phyloP scores from a whole-genome alignment of 1,140 invertebrate genomes.

The Amphibalanus amphitrite region DNA sequence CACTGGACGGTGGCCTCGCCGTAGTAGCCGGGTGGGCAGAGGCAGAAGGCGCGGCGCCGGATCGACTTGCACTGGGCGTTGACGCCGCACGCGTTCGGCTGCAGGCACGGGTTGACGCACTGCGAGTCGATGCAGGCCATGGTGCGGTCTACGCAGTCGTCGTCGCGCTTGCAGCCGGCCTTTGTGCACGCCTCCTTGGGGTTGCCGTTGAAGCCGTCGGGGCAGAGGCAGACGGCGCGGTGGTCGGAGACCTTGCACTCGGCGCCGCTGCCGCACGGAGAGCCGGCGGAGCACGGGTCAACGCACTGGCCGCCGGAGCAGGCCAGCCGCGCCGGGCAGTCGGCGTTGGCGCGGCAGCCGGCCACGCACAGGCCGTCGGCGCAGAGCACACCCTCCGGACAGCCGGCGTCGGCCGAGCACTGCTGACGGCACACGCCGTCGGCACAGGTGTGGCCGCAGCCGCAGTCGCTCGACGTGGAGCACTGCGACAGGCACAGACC shows the following conservation, averaged over 20 bases:
- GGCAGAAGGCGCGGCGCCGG: conserved; percentile 53
- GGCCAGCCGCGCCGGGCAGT: conserved; percentile 54
- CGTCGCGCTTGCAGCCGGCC: conserved; percentile 52
- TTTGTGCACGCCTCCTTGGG: conserved; percentile 28
- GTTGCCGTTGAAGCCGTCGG: conserved; percentile 30
- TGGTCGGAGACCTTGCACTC: conserved; percentile 23
- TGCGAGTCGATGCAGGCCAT: conserved; percentile 52
- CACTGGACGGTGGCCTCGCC: conserved; percentile 67
- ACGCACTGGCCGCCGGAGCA: conserved; percentile 55
- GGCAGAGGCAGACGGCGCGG: conserved; percentile 52
- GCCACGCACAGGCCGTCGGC: conserved; percentile 40
- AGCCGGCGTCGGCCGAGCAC: conserved; percentile 46
- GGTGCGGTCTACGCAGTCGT: conserved; percentile 50
- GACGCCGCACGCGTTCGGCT: conserved; percentile 55
- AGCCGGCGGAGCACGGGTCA: conserved; percentile 46
- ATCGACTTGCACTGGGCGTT: conserved; percentile 70
- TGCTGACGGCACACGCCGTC: conserved; percentile 24
- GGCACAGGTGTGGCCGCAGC: conserved; percentile 23
- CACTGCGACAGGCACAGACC: neutral
- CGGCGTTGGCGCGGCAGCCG: conserved; percentile 58
- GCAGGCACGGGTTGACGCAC: conserved; percentile 65
- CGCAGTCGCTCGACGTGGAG: conserved; percentile 8
- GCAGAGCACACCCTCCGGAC: conserved; percentile 42
- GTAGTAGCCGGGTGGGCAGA: conserved; percentile 63
- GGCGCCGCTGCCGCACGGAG: conserved; percentile 25